These are phyloP conservation scores for Megalops cyprinoides DNA, from an alignment of 2,797 vertebrate species.

Conservation along the genomic window DNA sequence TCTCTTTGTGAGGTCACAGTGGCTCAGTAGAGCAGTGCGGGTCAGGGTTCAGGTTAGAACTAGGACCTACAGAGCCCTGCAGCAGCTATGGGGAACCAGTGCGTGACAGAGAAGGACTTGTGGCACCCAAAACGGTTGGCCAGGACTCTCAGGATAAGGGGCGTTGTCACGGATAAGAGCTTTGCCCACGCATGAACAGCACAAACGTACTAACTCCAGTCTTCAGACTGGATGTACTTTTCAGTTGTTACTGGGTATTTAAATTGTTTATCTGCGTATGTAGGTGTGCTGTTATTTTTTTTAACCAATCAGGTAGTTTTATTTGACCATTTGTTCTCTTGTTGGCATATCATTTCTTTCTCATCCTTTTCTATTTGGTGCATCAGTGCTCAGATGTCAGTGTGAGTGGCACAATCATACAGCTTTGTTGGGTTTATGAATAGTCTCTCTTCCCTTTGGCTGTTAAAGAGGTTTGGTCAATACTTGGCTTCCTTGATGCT, in stretches of 20 bases:
- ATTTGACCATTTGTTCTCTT: slow-evolving; percentile 1
- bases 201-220: slow-evolving; percentile 20
- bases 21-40: too few relatives aligned
- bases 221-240: neutral
- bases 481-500: slow-evolving; percentile 7
- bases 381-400: neutral
- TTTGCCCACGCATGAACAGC: neutral
- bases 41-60: neutral
- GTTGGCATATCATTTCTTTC: slow-evolving; percentile 20
- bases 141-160: neutral
- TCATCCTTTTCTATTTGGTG: slow-evolving; percentile 23
- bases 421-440: neutral
- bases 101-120: neutral
- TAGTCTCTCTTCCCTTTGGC: neutral
- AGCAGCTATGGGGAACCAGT: neutral
- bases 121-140: neutral
- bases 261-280: slow-evolving; percentile 7
- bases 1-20: slow-evolving; percentile 18
- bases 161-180: neutral
- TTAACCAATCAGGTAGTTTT: slow-evolving; percentile 6
- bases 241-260: slow-evolving; percentile 25
- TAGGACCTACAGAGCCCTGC: neutral
- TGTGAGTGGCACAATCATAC: slow-evolving; percentile 11
- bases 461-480: neutral
- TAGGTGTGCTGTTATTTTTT: slow-evolving; percentile 37